phyloP scores from a whole-genome alignment of 2,797 vertebrate species.

The Uromys caudimaculatus region DNA sequence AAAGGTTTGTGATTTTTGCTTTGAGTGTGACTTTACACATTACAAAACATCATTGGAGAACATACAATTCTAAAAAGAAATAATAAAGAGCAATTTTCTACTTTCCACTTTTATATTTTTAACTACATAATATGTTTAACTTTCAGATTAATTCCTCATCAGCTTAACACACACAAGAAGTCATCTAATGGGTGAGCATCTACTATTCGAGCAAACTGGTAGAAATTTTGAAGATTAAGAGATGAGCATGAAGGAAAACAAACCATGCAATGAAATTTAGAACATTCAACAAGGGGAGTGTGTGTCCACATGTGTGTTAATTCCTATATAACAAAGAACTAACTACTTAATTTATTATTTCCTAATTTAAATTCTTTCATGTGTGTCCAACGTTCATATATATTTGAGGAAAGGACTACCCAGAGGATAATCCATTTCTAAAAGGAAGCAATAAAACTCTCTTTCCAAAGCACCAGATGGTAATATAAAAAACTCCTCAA shows the following conservation, averaged over 20 bases:
- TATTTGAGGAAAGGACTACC: constrained; percentile 38
- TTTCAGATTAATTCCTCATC: constrained; percentile 37
- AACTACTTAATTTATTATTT: constrained; percentile 54
- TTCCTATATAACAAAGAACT: constrained; percentile 40
- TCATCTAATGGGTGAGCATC: not conserved
- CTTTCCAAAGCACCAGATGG: constrained; percentile 14
- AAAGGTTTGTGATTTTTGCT: not conserved
- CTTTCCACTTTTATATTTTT: constrained; percentile 3
- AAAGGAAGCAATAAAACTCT: constrained; percentile 45
- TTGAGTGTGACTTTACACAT: not conserved
- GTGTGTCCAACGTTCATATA: not conserved
- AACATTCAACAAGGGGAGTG: not conserved
- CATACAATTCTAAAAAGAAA: not conserved
- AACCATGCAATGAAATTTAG: not conserved
- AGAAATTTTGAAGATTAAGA: constrained; percentile 53
- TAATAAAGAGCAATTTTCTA: constrained; percentile 6
- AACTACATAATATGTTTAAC: constrained; percentile 4
- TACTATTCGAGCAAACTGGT: not conserved
- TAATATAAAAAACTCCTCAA: constrained; percentile 41
- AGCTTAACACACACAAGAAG: not conserved
- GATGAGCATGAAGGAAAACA: constrained; percentile 21
- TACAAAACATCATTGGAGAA: not conserved
- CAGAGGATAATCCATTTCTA: constrained; percentile 28
- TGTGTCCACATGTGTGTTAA: not conserved
- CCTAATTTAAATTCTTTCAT: constrained; percentile 63